Percentiles rank a stretch among this genome's conserved stretches.
Evolutionary conservation across 2,888 invertebrate genomes (phyloP).

Genomic region (Leptopilina myrica): DNA sequence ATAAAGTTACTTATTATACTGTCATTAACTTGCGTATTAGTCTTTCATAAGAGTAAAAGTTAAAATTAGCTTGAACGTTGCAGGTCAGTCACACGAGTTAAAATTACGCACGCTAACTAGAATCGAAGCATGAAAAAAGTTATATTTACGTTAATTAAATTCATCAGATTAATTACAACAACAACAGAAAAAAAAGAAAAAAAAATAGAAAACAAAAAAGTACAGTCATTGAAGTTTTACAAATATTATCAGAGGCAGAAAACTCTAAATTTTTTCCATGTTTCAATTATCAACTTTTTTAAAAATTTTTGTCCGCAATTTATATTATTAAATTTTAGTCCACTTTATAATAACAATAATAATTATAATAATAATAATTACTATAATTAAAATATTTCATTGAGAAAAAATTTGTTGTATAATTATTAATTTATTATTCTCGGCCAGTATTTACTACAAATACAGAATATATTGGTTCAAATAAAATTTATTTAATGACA

Average conservation of each 20-base stretch:
- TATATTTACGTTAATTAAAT: slow-evolving; percentile 4
- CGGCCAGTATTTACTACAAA: too few relatives aligned
- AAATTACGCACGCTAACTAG: slow-evolving; percentile 4
- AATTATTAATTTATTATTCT: too few relatives aligned
- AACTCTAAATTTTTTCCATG: too few relatives aligned
- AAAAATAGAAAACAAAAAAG: not conserved
- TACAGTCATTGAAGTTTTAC: not conserved
- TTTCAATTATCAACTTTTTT: too few relatives aligned
- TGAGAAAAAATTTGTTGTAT: too few relatives aligned
- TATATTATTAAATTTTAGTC: too few relatives aligned
- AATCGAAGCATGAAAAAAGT: not conserved
- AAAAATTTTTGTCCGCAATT: too few relatives aligned
- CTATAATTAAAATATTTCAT: too few relatives aligned
- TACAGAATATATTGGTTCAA: too few relatives aligned
- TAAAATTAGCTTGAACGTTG: slow-evolving; percentile 27
- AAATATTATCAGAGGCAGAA: not conserved
- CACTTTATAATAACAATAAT: too few relatives aligned
- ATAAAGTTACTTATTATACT: slow-evolving; percentile 26
- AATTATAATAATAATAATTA: too few relatives aligned
- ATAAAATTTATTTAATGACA: too few relatives aligned
- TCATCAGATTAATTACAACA: not conserved
- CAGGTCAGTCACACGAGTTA: slow-evolving; percentile 34
- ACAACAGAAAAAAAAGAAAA: not conserved
- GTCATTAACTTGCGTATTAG: slow-evolving; percentile 10
- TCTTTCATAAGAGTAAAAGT: slow-evolving; percentile 27